phyloP scores from a whole-genome alignment of 2,113 vertebrate genomes.

The Henicopernis longicauda region DNA sequence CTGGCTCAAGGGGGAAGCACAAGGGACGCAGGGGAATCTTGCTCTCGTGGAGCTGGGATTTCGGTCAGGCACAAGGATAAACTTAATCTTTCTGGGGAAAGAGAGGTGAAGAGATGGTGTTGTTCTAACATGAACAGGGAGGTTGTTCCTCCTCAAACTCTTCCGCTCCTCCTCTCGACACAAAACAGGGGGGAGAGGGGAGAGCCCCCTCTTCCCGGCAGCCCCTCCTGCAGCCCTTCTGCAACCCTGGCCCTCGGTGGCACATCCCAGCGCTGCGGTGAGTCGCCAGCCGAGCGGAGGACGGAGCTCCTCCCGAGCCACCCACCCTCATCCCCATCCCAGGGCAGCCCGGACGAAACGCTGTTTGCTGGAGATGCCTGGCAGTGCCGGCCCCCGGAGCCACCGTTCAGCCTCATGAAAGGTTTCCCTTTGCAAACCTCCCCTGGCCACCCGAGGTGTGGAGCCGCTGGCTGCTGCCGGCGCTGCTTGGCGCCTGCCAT shows the following conservation, averaged over 20 bases:
- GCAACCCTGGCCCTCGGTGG: background rate
- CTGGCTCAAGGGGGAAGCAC: background rate
- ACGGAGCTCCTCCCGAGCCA: background rate
- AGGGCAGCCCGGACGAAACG: background rate
- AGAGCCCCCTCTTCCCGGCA: background rate
- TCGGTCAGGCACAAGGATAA: background rate
- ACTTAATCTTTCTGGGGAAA: background rate
- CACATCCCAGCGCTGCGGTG: fast-evolving
- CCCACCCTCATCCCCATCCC: background rate
- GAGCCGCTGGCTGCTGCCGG: background rate
- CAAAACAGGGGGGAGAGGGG: background rate
- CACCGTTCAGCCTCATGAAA: background rate
- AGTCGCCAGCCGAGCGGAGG: fast-evolving
- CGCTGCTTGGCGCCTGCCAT: background rate
- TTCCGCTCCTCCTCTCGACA: fast-evolving
- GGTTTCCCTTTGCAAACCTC: background rate
- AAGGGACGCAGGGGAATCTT: fast-evolving
- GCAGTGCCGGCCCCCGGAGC: fast-evolving
- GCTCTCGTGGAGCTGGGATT: background rate
- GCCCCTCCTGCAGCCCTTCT: background rate
- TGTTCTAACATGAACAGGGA: background rate
- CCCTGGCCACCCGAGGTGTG: background rate
- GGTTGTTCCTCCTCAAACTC: background rate
- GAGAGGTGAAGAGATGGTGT: background rate
- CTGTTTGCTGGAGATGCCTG: background rate